A percentile compares a stretch with the other conserved stretches of the same genome.
These are phyloP conservation scores for Phyto melanocephala DNA, from an alignment of 2,888 invertebrate genomes.

Conservation along the genomic window DNA sequence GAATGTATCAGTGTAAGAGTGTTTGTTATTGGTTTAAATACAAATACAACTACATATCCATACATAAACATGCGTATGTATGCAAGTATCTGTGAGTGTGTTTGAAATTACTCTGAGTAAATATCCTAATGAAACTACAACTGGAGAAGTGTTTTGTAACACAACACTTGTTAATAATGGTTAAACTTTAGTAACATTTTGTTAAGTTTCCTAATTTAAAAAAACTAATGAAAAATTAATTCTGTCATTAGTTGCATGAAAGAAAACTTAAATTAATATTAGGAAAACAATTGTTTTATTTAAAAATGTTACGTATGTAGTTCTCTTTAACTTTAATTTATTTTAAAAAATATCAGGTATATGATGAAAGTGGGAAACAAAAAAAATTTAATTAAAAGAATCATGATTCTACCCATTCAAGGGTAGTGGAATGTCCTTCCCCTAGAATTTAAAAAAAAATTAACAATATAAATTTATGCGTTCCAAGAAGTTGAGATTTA, in stretches of 20 bases:
- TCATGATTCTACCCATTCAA: too few species aligned
- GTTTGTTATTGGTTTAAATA: slow-evolving; percentile 36
- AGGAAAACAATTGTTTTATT: neutral
- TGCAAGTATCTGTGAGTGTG: neutral
- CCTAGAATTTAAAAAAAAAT: too few species aligned
- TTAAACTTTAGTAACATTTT: slow-evolving; percentile 36
- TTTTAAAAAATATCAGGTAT: too few species aligned
- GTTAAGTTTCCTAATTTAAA: neutral
- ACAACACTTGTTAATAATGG: slow-evolving; percentile 53
- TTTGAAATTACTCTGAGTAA: slow-evolving; percentile 14
- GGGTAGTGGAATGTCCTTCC: too few species aligned
- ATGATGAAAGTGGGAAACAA: too few species aligned
- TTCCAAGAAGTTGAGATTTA: too few species aligned
- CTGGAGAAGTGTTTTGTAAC: slow-evolving; percentile 31
- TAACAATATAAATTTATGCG: too few species aligned
- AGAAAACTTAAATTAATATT: neutral
- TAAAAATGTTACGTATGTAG: too few species aligned
- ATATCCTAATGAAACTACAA: slow-evolving; percentile 57
- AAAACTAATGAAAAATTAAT: slow-evolving; percentile 28
- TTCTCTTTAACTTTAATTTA: too few species aligned
- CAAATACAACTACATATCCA: neutral
- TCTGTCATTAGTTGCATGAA: neutral
- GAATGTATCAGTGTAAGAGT: neutral
- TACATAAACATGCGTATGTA: neutral
- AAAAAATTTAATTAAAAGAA: too few species aligned